These are phyloP conservation scores for Drosophila biarmipes DNA, from an alignment of 1,140 invertebrate species.

Conservation along the genomic window DNA sequence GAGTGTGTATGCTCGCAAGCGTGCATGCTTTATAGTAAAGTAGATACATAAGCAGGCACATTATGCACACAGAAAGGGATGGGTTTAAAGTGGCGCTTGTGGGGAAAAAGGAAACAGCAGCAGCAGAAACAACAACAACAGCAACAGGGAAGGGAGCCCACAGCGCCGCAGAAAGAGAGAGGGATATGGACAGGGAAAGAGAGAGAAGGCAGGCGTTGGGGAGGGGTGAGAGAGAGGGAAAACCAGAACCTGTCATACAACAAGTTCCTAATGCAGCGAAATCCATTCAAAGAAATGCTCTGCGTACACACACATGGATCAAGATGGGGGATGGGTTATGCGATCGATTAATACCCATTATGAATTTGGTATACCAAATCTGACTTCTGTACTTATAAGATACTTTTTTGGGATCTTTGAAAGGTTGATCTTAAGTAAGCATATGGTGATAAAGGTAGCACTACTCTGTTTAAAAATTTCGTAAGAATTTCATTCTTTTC, in stretches of 20 bases:
- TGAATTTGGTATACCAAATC: too few species aligned
- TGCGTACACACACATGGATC: conserved; percentile 22
- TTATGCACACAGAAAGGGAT: conserved; percentile 72
- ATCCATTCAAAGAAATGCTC: conserved; percentile 76
- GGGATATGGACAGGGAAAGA: neutral
- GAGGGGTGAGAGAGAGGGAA: conserved; percentile 17
- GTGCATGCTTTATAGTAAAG: conserved; percentile 73
- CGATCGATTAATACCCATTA: conserved; percentile 22
- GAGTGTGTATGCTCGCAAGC: conserved; percentile 23
- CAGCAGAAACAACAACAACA: conserved; percentile 36
- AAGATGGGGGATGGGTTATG: conserved; percentile 11
- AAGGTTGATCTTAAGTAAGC: too few species aligned
- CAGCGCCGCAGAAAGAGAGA: conserved; percentile 14
- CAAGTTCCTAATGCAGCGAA: conserved; percentile 77
- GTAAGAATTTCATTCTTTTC: neutral
- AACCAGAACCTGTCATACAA: conserved; percentile 55
- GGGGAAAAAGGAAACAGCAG: conserved; percentile 58
- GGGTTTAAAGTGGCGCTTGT: conserved; percentile 81
- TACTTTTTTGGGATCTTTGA: too few species aligned
- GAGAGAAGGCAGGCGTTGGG: conserved; percentile 1
- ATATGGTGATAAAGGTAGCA: too few species aligned
- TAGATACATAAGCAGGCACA: conserved; percentile 80
- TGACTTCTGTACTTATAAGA: too few species aligned
- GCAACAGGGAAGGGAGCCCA: conserved; percentile 32
- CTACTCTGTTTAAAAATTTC: too few species aligned